Evolutionary conservation across 2,113 vertebrate genomes (phyloP), one percentile per base, ranked within the genome.

Genomic region (Pholis gunnellus): DNA sequence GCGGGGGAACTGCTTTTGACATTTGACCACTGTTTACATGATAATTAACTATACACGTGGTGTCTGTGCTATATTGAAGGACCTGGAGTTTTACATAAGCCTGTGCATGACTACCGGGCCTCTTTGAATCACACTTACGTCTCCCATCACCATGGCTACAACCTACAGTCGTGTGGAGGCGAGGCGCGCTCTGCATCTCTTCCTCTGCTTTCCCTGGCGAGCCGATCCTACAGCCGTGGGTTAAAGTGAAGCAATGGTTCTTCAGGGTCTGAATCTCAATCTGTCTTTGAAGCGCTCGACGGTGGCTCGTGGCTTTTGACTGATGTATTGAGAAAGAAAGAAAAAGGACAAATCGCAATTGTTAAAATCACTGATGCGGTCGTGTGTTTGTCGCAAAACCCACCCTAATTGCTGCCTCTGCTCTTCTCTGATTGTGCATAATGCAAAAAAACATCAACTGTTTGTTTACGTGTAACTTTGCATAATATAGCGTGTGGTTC

Each of bases 131-230:
- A 88, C 87, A 86, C 90, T 90, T 93, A 83, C 72, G 63, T 91
- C 88, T 92, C 83, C 66, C 79, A 90, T 95, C 93, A 88, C 93
- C 93, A 94, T 95, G 93, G 92, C 87, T 91, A 93, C 93, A 90
- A 87, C 90, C 90, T 92, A 92, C 91, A 88, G 87, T 87, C 86
- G 81, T 91, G 92, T 93, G 91, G 90, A 92, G 92, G 91, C 86
- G 90, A 92, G 92, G 91, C 86, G 84, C 77, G 20, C 73, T 85
- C 84, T 84, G 61, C 87, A 80, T 91, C 85, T 79, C 78, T 79
- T 83, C 75, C 27, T 54, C 6, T 82, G 86, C 81, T 84, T 87
- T 82, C 87, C 87, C 88, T 65, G 78, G 86, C 56, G 69, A 91
- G 87, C 69, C 67, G 54, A 84, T 82, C 77, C 87, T 72, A 66